A percentile compares a stretch with the other conserved stretches of the same genome.
Evolutionary conservation across 2,113 vertebrate genomes (phyloP).

Genomic region (Riparia riparia): DNA sequence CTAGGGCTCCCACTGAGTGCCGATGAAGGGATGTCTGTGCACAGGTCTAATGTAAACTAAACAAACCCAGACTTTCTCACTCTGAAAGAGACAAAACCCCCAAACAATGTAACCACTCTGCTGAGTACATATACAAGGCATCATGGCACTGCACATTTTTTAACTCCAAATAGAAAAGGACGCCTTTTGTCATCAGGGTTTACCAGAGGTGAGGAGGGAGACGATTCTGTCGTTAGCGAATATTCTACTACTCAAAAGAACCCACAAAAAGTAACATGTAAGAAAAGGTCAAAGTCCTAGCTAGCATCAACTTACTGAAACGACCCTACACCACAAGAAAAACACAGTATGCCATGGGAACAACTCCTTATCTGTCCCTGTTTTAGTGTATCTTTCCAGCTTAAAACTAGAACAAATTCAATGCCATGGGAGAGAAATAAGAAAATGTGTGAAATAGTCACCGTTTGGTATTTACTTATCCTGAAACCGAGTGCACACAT

Average conservation of each 20-base stretch:
- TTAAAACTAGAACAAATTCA: neutral
- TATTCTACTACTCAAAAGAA: neutral
- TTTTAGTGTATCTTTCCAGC: neutral
- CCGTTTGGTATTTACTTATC: neutral
- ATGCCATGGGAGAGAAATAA: neutral
- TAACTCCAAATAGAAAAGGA: neutral
- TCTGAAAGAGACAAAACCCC: neutral
- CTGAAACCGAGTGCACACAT: neutral
- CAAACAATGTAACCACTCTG: neutral
- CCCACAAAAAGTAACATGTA: neutral
- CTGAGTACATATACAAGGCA: neutral
- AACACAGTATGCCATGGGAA: neutral
- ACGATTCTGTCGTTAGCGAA: neutral
- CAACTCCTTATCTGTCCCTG: neutral
- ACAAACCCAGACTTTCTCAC: neutral
- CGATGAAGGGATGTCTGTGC: neutral
- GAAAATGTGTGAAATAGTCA: neutral
- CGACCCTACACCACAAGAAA: neutral
- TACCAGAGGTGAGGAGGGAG: neutral
- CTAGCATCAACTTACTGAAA: neutral
- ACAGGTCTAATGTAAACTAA: neutral
- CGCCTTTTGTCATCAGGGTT: neutral
- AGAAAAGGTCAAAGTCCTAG: neutral
- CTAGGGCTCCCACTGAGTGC: neutral
- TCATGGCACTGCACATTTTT: fast-evolving